These are phyloP conservation scores for Pedicia rivosa DNA, from an alignment of 2,888 invertebrate genomes.

Conservation along the genomic window DNA sequence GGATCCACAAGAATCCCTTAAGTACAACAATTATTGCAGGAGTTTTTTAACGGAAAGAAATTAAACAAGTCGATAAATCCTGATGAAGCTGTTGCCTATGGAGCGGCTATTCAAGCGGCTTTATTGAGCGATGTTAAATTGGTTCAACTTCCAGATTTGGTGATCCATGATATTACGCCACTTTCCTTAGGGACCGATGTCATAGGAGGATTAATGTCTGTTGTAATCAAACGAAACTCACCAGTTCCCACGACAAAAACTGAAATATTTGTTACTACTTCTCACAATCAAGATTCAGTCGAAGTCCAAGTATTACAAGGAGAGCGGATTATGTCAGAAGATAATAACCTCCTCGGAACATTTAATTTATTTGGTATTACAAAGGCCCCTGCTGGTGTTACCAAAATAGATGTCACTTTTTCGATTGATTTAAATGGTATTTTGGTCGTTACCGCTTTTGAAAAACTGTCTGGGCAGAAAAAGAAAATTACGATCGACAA, in stretches of 20 bases:
- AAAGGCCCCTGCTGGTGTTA: constrained; percentile 76
- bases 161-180: constrained; percentile 50
- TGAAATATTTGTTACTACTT: constrained; percentile 61
- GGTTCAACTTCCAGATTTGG: constrained; percentile 54
- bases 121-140: constrained; percentile 53
- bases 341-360: constrained; percentile 86
- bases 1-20: constrained; percentile 70
- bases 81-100: constrained; percentile 68
- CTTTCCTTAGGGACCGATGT: constrained; percentile 63
- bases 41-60: constrained; percentile 57
- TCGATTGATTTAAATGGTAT: constrained; percentile 86
- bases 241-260: constrained; percentile 57
- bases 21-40: constrained; percentile 54
- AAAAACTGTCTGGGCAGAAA: constrained; percentile 80
- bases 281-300: constrained; percentile 66
- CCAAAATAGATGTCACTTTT: constrained; percentile 73
- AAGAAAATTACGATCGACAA: constrained; percentile 82
- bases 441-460: constrained; percentile 81
- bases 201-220: constrained; percentile 70
- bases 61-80: constrained; percentile 65
- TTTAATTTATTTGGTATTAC: constrained; percentile 93
- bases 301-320: constrained; percentile 70
- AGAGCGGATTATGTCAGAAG: constrained; percentile 85
- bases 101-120: constrained; percentile 59
- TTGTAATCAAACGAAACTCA: constrained; percentile 53